These are phyloP conservation scores for Cricetomys ansorgei DNA, from an alignment of 2,113 vertebrate species.

Conservation along the genomic window DNA sequence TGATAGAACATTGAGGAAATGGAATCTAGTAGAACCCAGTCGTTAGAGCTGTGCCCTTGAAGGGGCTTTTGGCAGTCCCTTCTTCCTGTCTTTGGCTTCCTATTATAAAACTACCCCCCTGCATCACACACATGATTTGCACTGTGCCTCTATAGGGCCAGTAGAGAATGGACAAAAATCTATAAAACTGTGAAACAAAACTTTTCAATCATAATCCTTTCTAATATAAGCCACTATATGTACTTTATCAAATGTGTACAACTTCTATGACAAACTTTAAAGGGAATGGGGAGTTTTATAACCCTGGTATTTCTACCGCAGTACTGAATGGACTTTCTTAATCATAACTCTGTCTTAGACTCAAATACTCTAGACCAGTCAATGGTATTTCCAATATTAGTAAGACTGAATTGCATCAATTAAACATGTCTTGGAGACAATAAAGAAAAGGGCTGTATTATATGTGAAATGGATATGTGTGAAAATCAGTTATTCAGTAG, in stretches of 20 bases:
- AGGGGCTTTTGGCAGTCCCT: not conserved
- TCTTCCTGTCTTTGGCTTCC: not conserved
- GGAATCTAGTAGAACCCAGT: not conserved
- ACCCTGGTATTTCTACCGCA: not conserved
- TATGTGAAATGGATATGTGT: not conserved
- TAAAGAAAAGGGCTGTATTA: not conserved
- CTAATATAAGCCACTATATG: not conserved
- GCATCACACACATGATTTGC: not conserved
- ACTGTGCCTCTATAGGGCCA: not conserved
- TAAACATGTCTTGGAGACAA: not conserved
- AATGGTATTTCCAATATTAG: not conserved
- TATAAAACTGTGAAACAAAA: not conserved
- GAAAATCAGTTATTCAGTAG: conserved; percentile 39
- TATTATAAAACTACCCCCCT: not conserved
- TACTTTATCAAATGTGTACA: not conserved
- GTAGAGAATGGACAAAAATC: not conserved
- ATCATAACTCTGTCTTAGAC: not conserved
- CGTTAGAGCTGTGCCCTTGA: not conserved
- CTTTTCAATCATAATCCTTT: conserved; percentile 24
- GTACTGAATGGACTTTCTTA: not conserved
- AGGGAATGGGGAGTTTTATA: not conserved
- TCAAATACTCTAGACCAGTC: not conserved
- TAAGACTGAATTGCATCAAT: not conserved
- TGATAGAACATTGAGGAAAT: not conserved
- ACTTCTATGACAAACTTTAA: not conserved